A percentile compares a stretch with the other conserved stretches of the same genome.
Conservation (phyloP, 64 coral and sea anemone species). For the Actinia equina region DNA sequence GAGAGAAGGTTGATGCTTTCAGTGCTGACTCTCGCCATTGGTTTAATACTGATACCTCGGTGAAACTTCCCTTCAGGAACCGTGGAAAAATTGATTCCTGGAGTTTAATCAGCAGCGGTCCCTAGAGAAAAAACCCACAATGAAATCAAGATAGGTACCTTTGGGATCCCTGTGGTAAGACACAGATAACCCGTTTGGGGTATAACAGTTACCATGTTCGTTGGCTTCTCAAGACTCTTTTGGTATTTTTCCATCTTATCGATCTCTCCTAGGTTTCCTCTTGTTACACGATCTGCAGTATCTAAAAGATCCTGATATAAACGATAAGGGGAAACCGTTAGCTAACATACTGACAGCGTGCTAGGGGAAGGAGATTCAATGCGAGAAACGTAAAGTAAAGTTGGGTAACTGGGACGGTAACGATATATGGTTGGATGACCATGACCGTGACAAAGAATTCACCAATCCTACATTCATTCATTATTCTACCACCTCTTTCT, state of each 20-base stretch:
- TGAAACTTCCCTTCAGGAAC: constrained; percentile 51
- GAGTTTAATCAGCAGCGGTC: constrained; percentile 36
- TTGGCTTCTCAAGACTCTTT: constrained; percentile 9
- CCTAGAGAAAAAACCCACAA: constrained; percentile 24
- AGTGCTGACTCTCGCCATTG: constrained; percentile 56
- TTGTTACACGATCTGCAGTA: constrained; percentile 32
- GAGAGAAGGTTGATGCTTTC: constrained; percentile 56
- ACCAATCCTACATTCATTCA: too few species aligned
- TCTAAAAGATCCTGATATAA: constrained; percentile 49
- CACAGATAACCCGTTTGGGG: background rate
- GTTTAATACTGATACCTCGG: constrained; percentile 24
- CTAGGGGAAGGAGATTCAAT: too few species aligned
- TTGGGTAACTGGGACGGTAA: too few species aligned
- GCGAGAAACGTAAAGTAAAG: too few species aligned
- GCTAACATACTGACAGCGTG: too few species aligned
- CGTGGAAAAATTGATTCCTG: constrained; percentile 53
- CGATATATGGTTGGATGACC: too few species aligned
- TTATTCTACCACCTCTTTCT: too few species aligned
- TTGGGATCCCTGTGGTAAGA: constrained; percentile 4
- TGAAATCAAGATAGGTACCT: background rate
- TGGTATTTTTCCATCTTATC: constrained; percentile 35
- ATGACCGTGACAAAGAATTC: too few species aligned
- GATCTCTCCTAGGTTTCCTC: constrained; percentile 56
- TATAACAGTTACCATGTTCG: background rate
- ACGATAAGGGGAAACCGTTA: background rate